phyloP scores from a whole-genome alignment of 2,797 vertebrate genomes.

The Muraenolepis orangiensis region DNA sequence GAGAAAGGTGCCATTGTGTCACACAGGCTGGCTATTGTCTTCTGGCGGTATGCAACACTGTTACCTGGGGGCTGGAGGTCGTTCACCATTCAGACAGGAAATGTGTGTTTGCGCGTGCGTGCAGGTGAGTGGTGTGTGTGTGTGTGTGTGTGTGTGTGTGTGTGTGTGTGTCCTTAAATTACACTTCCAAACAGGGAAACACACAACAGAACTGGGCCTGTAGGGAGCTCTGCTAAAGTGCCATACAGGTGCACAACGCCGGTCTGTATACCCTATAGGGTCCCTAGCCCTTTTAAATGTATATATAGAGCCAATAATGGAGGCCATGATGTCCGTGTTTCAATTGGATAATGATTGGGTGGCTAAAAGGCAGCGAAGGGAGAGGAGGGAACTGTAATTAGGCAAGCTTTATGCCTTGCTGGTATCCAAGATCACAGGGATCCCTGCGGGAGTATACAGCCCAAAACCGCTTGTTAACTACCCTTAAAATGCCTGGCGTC shows the following conservation, averaged over 20 bases:
- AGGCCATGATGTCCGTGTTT: conserved; percentile 62
- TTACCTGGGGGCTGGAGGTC: conserved; percentile 22
- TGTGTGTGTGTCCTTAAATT: not conserved
- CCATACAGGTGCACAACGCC: not conserved
- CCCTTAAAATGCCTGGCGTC: conserved; percentile 48
- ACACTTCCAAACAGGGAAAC: not conserved
- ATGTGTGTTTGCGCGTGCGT: no score
- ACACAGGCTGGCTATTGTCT: conserved; percentile 59
- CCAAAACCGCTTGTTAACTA: conserved; percentile 58
- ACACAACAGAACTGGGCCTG: not conserved
- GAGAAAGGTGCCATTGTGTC: conserved; percentile 45
- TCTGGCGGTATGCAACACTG: conserved; percentile 9
- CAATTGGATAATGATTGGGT: conserved; percentile 76
- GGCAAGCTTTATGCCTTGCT: conserved; percentile 45
- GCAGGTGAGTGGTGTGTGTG: no score
- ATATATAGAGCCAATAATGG: conserved; percentile 65
- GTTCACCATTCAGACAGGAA: conserved; percentile 5
- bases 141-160: no score
- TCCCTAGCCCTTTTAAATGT: conserved; percentile 38
- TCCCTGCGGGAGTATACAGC: conserved; percentile 63
- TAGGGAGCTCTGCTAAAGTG: not conserved
- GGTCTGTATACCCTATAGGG: conserved; percentile 44
- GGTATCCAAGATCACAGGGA: conserved; percentile 5
- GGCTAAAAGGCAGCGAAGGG: conserved; percentile 57
- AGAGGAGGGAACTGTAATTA: conserved; percentile 75